Evolutionary conservation across 2,113 vertebrate species (phyloP).

Genomic region (Hoplias malabaricus): DNA sequence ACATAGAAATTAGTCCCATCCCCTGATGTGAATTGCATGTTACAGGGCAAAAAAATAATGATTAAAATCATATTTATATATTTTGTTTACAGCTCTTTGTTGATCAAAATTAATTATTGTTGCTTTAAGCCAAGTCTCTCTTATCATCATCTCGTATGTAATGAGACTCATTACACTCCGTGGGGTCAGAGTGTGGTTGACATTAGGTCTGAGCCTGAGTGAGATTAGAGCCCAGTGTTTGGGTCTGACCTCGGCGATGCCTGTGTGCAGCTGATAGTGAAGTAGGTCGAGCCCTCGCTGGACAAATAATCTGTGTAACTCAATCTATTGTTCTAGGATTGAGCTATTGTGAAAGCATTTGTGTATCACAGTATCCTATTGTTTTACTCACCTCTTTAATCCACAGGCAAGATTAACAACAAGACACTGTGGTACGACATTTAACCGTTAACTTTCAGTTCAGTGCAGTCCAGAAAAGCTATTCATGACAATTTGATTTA

Average conservation of each 20-base stretch:
- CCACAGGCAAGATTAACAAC: background rate
- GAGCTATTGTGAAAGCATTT: constrained; percentile 11
- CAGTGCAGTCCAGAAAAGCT: background rate
- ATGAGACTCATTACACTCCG: constrained; percentile 8
- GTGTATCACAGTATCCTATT: constrained; percentile 5
- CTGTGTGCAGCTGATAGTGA: constrained; percentile 26
- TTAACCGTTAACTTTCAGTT: background rate
- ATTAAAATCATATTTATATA: no score
- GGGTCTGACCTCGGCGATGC: constrained; percentile 8
- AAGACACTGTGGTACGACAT: background rate
- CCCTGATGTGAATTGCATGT: no score
- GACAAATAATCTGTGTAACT: constrained; percentile 17
- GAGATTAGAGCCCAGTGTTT: constrained; percentile 19
- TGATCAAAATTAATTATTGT: no score
- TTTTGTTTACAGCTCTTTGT: no score
- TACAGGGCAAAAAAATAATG: no score
- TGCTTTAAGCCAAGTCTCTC: background rate
- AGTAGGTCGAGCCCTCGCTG: constrained; percentile 19
- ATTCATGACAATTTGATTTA: background rate
- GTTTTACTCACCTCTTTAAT: background rate
- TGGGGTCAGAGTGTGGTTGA: background rate
- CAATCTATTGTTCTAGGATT: constrained; percentile 27
- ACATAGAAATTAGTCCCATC: no score
- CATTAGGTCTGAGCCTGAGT: constrained; percentile 2
- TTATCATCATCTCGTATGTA: background rate